These are phyloP conservation scores for Phacellophora camtschatica DNA, from an alignment of 30 jellyfish, hydroid and myxozoan genomes.

Conservation along the genomic window DNA sequence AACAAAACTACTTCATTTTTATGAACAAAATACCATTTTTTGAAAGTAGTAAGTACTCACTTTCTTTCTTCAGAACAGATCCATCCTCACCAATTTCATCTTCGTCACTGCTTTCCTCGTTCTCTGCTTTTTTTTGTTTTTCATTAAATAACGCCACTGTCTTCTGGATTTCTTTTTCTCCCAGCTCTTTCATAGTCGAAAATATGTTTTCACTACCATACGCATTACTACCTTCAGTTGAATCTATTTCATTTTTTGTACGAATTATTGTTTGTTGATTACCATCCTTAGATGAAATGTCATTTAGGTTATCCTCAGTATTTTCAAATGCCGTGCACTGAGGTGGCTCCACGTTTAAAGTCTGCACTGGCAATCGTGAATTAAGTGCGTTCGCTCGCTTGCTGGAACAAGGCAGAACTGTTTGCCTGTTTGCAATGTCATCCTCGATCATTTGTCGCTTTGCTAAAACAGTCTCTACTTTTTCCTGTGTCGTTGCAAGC, in stretches of 20 bases:
- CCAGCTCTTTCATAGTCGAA: background rate
- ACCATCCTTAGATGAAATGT: background rate
- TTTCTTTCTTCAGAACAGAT: conserved; percentile 3
- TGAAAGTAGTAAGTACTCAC: background rate
- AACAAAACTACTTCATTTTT: too few relatives aligned
- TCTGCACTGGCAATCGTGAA: conserved; percentile 13
- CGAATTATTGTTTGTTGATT: background rate
- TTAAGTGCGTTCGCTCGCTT: conserved; percentile 48
- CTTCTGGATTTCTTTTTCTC: conserved; percentile 35
- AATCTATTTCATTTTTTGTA: background rate
- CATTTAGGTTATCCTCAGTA: too few relatives aligned
- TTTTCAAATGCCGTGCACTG: background rate
- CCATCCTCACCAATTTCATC: background rate
- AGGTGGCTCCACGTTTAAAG: background rate
- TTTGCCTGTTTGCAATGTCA: conserved; percentile 54
- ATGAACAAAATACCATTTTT: too few relatives aligned
- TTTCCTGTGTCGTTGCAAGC: conserved; percentile 81
- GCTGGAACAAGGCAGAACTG: conserved; percentile 50
- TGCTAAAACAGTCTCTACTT: conserved; percentile 62
- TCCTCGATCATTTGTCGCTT: conserved; percentile 71
- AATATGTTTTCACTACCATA: background rate
- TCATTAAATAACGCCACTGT: conserved; percentile 33
- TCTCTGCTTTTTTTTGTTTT: conserved; percentile 26
- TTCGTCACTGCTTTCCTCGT: background rate
- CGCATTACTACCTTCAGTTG: background rate